These are phyloP conservation scores for Plestiodon gilberti DNA, from an alignment of 2,113 vertebrate species.

Conservation along the genomic window DNA sequence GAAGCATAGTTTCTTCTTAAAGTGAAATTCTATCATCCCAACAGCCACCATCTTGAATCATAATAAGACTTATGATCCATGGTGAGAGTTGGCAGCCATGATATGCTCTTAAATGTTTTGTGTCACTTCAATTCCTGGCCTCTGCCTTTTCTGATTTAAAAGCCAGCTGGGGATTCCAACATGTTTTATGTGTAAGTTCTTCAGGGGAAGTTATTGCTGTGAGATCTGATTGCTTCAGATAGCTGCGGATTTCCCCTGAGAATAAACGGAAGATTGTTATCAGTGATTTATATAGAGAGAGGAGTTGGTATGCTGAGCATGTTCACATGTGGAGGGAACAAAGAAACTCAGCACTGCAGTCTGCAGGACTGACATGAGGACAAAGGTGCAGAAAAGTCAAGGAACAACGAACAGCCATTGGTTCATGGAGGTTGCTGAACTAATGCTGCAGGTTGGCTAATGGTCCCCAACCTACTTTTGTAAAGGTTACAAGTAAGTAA, in stretches of 20 bases:
- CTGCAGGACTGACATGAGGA: neutral
- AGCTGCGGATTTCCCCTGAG: slow-evolving; percentile 5
- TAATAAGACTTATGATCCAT: neutral
- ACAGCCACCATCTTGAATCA: neutral
- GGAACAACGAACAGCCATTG: neutral
- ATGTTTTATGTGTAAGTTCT: neutral
- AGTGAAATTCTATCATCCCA: too few relatives aligned
- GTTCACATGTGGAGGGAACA: neutral
- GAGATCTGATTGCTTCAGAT: neutral
- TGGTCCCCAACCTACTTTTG: neutral
- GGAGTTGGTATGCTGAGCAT: neutral
- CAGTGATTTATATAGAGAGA: neutral
- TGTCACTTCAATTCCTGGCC: neutral
- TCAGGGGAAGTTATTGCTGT: neutral
- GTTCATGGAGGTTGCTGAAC: neutral
- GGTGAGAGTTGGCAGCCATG: neutral
- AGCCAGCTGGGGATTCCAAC: neutral
- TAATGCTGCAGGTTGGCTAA: neutral
- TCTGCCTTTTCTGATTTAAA: slow-evolving; percentile 9
- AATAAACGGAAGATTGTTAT: slow-evolving; percentile 1
- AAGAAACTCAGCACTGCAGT: neutral
- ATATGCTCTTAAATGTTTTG: neutral
- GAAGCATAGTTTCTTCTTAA: too few relatives aligned
- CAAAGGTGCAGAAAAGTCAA: neutral
- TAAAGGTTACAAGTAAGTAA: neutral